phyloP scores from a whole-genome alignment of 2,888 invertebrate species.

The Eupithecia subumbrata region DNA sequence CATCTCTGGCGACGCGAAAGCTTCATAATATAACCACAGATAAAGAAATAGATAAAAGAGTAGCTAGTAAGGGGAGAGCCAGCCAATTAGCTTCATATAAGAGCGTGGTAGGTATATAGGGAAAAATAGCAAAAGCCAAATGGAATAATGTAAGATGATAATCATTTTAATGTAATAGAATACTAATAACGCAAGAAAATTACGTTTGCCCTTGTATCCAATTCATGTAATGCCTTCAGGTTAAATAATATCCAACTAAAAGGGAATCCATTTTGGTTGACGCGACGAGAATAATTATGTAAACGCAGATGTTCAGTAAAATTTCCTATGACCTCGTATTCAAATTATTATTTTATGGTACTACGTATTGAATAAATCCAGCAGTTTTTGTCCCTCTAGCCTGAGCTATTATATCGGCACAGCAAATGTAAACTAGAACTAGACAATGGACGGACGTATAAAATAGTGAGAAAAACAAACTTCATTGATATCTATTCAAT shows the following conservation, averaged over 20 bases:
- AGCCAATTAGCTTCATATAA: neutral
- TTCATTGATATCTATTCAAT: constrained; percentile 54
- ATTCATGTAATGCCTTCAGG: constrained; percentile 3
- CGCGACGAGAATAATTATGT: constrained; percentile 34
- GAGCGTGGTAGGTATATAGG: neutral
- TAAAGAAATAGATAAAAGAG: neutral
- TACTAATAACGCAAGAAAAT: neutral
- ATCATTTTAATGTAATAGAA: neutral
- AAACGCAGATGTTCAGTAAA: constrained; percentile 44
- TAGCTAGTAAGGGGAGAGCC: neutral
- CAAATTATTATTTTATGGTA: constrained; percentile 54
- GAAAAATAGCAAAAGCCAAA: neutral
- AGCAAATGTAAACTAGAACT: constrained; percentile 42
- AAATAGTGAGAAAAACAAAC: constrained; percentile 67
- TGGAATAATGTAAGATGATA: neutral
- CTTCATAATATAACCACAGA: neutral
- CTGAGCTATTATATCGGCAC: constrained; percentile 50
- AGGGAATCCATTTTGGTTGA: constrained; percentile 8
- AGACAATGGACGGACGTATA: constrained; percentile 75
- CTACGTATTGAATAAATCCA: constrained; percentile 54
- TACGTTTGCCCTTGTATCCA: constrained; percentile 8
- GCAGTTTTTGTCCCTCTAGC: constrained; percentile 51
- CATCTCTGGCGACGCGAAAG: neutral
- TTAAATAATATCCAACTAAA: neutral
- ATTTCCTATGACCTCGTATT: constrained; percentile 60